A percentile compares a stretch with the other conserved stretches of the same genome.
phyloP scores from a whole-genome alignment of 2,888 invertebrate species.

The Drosophila greeni region DNA sequence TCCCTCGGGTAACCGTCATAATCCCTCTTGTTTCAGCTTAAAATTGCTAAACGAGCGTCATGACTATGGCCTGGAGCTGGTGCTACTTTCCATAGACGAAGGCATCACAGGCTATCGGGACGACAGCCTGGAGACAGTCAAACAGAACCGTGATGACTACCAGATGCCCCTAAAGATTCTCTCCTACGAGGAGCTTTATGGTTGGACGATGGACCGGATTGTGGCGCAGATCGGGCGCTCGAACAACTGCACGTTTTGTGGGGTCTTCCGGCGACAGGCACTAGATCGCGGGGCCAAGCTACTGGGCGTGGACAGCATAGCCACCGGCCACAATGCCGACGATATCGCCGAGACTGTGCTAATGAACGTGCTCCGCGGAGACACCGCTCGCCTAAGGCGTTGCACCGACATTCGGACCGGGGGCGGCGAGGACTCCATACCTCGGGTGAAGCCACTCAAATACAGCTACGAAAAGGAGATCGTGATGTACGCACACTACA shows the following conservation, averaged over 20 bases:
- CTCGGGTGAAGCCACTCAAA: conserved; percentile 96
- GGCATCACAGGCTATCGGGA: conserved; percentile 97
- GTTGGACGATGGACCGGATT: conserved; percentile 99
- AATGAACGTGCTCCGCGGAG: conserved; percentile 98
- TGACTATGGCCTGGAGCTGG: conserved; percentile 92
- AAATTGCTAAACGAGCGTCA: conserved; percentile 94
- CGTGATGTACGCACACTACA: conserved; percentile 99
- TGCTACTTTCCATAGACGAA: conserved; percentile 97
- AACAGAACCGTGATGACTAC: conserved; percentile 95
- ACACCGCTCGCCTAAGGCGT: conserved; percentile 93
- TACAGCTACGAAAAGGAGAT: conserved; percentile 99
- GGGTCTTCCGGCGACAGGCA: conserved; percentile 96
- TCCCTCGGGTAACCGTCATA: neutral
- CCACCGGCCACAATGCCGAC: conserved; percentile 97
- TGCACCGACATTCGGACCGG: conserved; percentile 93
- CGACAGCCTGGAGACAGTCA: conserved; percentile 97
- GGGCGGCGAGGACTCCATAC: conserved; percentile 90
- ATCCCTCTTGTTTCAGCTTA: conserved; percentile 76
- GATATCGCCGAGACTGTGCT: conserved; percentile 99
- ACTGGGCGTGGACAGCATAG: conserved; percentile 93
- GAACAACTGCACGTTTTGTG: conserved; percentile 98
- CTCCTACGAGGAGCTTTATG: conserved; percentile 97
- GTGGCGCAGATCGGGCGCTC: conserved; percentile 91
- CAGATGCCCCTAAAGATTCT: conserved; percentile 94
- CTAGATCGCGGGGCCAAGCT: conserved; percentile 95